These are phyloP conservation scores for Gobionotothen gibberifrons DNA, from an alignment of 2,797 vertebrate genomes.

Conservation along the genomic window DNA sequence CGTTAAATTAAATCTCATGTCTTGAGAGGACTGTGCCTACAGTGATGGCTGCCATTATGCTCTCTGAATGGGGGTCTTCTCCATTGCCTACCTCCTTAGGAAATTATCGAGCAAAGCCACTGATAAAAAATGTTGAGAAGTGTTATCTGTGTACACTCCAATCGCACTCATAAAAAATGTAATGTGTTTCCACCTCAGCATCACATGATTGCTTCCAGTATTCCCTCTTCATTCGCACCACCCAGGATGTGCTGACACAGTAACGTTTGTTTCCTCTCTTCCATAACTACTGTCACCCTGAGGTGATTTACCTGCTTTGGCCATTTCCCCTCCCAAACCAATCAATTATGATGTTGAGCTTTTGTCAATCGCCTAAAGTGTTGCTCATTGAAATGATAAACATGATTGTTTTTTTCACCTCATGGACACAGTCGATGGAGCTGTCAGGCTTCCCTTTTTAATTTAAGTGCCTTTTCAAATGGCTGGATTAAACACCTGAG, in stretches of 20 bases:
- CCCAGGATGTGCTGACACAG: constrained; percentile 7
- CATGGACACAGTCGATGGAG: constrained; percentile 16
- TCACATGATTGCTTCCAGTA: neutral
- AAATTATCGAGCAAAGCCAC: constrained; percentile 38
- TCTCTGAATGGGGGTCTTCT: constrained; percentile 38
- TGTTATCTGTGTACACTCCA: neutral
- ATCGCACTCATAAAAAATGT: neutral
- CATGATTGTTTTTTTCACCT: constrained; percentile 40
- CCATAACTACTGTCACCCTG: constrained; percentile 11
- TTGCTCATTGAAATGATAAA: constrained; percentile 45
- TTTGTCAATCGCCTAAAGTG: constrained; percentile 44
- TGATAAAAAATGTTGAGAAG: constrained; percentile 32
- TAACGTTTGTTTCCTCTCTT: neutral
- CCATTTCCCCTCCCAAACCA: constrained; percentile 1
- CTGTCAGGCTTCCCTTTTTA: constrained; percentile 22
- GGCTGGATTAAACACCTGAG: constrained; percentile 52
- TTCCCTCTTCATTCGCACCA: neutral
- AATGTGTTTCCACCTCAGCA: constrained; percentile 6
- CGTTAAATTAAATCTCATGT: constrained; percentile 73
- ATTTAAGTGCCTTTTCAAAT: constrained; percentile 38
- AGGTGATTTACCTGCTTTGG: neutral
- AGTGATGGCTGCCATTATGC: constrained; percentile 50
- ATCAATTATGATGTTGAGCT: constrained; percentile 15
- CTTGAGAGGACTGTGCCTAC: constrained; percentile 55
- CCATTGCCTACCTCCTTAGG: constrained; percentile 20